Evolutionary conservation across 2,113 vertebrate species (phyloP).

Genomic region (Stigmatopora argus): DNA sequence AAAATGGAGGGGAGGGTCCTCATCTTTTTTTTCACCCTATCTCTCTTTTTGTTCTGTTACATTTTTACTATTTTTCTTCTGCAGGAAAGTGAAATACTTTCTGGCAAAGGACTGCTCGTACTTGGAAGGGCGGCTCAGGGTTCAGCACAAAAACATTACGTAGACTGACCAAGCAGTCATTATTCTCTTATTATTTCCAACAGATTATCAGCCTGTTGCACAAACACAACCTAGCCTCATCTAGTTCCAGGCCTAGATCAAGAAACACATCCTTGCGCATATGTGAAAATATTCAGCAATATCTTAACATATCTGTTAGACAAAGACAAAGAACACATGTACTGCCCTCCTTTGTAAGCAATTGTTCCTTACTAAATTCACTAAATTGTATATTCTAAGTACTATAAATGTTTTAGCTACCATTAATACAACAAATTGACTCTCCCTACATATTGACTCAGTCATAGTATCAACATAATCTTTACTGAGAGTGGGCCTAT

Average conservation of each 20-base stretch:
- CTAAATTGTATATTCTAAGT: neutral
- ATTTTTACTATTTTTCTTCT: constrained; percentile 18
- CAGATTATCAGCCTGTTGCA: constrained; percentile 10
- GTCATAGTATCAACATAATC: constrained; percentile 32
- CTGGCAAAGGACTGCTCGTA: constrained; percentile 49
- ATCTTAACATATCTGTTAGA: constrained; percentile 25
- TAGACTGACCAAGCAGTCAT: constrained; percentile 19
- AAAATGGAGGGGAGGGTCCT: constrained; percentile 31
- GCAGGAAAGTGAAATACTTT: constrained; percentile 38
- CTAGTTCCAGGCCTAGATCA: constrained; percentile 19
- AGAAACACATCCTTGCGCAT: constrained; percentile 1
- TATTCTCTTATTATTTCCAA: constrained; percentile 22
- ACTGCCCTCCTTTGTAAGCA: constrained; percentile 20
- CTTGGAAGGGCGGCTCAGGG: constrained; percentile 18
- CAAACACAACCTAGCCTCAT: constrained; percentile 15
- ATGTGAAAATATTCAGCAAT: constrained; percentile 28
- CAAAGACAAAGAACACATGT: constrained; percentile 23
- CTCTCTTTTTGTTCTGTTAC: constrained; percentile 9
- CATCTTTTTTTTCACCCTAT: constrained; percentile 33
- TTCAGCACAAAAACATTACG: constrained; percentile 42
- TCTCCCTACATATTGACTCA: constrained; percentile 12
- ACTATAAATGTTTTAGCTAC: constrained; percentile 16
- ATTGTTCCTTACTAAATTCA: no score
- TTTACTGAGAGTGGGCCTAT: constrained; percentile 37
- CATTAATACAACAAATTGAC: constrained; percentile 5